phyloP scores from a whole-genome alignment of 1,140 invertebrate genomes.

The Drosophila repleta region DNA sequence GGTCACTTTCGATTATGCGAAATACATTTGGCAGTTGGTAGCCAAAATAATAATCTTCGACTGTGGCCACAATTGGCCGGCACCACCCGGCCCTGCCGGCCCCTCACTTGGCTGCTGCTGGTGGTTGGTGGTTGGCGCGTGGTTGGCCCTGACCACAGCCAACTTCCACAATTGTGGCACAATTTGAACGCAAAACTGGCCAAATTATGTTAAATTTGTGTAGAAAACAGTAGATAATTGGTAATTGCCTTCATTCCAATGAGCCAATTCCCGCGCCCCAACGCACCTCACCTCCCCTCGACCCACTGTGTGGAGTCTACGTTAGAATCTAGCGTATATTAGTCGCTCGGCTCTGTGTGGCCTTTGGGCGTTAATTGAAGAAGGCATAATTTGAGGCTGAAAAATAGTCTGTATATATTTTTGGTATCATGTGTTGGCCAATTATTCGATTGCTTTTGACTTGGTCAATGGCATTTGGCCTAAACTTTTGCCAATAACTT shows the following conservation, averaged over 20 bases:
- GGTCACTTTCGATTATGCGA: slow-evolving; percentile 83
- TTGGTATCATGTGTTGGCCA: slow-evolving; percentile 55
- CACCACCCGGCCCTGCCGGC: background rate
- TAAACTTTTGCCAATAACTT: slow-evolving; percentile 26
- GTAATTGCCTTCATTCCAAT: slow-evolving; percentile 77
- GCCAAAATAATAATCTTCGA: slow-evolving; percentile 78
- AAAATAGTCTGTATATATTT: slow-evolving; percentile 15
- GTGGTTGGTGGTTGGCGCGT: slow-evolving; percentile 36
- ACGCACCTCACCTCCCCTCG: no score
- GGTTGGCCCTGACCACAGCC: slow-evolving; percentile 82
- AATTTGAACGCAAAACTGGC: slow-evolving; percentile 81
- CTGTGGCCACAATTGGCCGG: slow-evolving; percentile 57
- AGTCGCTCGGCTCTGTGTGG: slow-evolving; percentile 52
- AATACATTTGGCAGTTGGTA: slow-evolving; percentile 73
- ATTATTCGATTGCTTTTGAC: slow-evolving; percentile 46
- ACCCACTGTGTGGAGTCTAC: no score
- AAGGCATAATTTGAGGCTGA: slow-evolving; percentile 64
- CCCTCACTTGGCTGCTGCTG: slow-evolving; percentile 17
- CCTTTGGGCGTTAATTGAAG: slow-evolving; percentile 75
- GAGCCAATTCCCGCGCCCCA: background rate
- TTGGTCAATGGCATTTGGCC: slow-evolving; percentile 44
- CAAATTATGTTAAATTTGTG: slow-evolving; percentile 83
- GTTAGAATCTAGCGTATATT: slow-evolving; percentile 56
- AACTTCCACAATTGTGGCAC: slow-evolving; percentile 78
- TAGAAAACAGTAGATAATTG: slow-evolving; percentile 83